Evolutionary conservation across 1,140 invertebrate genomes (phyloP), one percentile per base, ranked within the genome.

Genomic region (Choristoneura fumiferana): DNA sequence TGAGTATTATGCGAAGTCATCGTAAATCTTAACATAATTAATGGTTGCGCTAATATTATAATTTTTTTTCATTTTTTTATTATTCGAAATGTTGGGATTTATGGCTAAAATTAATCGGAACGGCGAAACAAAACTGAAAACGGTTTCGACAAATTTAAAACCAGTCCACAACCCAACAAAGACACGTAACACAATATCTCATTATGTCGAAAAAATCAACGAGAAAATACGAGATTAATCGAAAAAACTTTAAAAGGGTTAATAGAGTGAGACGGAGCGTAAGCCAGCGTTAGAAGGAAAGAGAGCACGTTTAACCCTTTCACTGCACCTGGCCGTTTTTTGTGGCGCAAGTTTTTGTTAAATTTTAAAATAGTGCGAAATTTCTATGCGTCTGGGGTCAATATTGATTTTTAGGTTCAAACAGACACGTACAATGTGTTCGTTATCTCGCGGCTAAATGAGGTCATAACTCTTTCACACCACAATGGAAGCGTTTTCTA

Each of bases 311-410:
- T 68, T 67, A 86, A 87, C 83, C 84, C 84, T 85, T 87, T 81
- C 36, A 66, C 73, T 66, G 77, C 84, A 87, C 82, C 84, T 87
- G 84, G 84, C 78, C 69, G 64, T 58, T 80, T 84, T 86, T 83
- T 78, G 65, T 73, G 6, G 8, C 40, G 60, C 67, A 71, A 79
- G 71, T 75, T 78, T 83, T 71, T 73, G 76, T 78, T 64, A 29
- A 74, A 83, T 73, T 76, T 87, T 80, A 69, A 84, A 84, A 87
- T 85, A 83, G 76, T 84, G 84, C 82, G 82, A 82, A 84, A 82
- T 81, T 80, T 80, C 59, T 72, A 71, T 80, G 81, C 67, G 78
- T 78, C 60, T 36, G 34, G 74, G 75, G 73, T 83, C 82, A 87
- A 87, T 84, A 87, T 87, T 87, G 80, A 82, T 85, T 87, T 87